Evolutionary conservation across 1,140 invertebrate genomes (phyloP).

Genomic region (Mizuhopecten yessoensis): DNA sequence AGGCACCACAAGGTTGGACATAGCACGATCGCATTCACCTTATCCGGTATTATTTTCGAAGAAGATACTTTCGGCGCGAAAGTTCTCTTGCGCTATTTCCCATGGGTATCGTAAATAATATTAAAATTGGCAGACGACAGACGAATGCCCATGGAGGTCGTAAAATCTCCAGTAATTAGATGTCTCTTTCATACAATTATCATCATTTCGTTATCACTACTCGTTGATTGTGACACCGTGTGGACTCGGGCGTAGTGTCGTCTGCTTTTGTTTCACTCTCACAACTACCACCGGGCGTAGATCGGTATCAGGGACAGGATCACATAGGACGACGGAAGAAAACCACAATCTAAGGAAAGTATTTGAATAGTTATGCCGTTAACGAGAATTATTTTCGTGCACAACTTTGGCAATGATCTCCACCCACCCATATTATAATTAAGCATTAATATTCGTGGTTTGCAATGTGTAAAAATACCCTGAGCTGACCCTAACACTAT

Average conservation of each 20-base stretch:
- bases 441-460: neutral
- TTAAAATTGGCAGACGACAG: slow-evolving; percentile 31
- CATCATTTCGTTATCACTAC: slow-evolving; percentile 19
- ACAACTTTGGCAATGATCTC: neutral
- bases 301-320: neutral
- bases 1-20: neutral
- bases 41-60: neutral
- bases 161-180: slow-evolving; percentile 27
- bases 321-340: neutral
- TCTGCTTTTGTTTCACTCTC: neutral
- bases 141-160: neutral
- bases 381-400: neutral
- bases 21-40: neutral
- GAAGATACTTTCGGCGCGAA: slow-evolving; percentile 15
- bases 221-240: neutral
- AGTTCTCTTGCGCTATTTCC: neutral
- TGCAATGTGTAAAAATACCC: neutral
- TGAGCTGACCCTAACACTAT: no score
- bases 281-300: neutral
- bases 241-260: neutral
- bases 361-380: neutral
- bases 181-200: slow-evolving; percentile 25
- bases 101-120: neutral
- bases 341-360: neutral
- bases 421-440: neutral